Evolutionary conservation across 1,140 invertebrate genomes (phyloP).

Genomic region (Aphidius gifuensis): DNA sequence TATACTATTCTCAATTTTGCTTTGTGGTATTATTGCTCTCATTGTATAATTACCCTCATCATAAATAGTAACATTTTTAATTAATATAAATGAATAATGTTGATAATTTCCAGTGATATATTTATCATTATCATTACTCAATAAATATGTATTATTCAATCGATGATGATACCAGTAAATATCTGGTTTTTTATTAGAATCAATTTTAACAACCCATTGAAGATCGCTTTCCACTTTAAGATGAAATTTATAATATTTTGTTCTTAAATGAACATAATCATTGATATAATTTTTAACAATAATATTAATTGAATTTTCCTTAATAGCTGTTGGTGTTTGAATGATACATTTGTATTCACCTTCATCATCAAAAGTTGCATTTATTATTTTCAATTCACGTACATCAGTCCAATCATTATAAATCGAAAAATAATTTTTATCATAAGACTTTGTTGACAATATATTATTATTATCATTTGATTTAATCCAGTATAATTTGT

Average conservation of each 20-base stretch:
- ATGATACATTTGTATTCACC: conserved; percentile 57
- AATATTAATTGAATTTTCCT: conserved; percentile 39
- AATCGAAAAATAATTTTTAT: conserved; percentile 27
- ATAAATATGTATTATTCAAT: not conserved
- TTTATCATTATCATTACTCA: not conserved
- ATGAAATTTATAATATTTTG: conserved; percentile 38
- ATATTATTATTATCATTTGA: not conserved
- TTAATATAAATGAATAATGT: conserved; percentile 25
- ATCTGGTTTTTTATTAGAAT: conserved; percentile 48
- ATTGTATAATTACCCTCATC: conserved; percentile 38
- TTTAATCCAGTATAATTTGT: not conserved
- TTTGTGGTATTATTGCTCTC: conserved; percentile 27
- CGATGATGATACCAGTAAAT: conserved; percentile 45
- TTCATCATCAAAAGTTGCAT: conserved; percentile 50
- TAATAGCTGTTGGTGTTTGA: conserved; percentile 37
- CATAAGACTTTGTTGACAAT: conserved; percentile 8
- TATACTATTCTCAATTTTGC: conserved; percentile 21
- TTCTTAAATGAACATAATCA: conserved; percentile 50
- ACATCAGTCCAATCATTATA: conserved; percentile 14
- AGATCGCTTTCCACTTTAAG: conserved; percentile 25
- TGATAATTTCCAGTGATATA: not conserved
- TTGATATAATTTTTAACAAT: conserved; percentile 46
- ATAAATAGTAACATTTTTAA: conserved; percentile 29
- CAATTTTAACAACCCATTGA: conserved; percentile 48
- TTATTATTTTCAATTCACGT: conserved; percentile 46